Conservation (phyloP, 1,140 invertebrate species). For the Drosophila lini region DNA sequence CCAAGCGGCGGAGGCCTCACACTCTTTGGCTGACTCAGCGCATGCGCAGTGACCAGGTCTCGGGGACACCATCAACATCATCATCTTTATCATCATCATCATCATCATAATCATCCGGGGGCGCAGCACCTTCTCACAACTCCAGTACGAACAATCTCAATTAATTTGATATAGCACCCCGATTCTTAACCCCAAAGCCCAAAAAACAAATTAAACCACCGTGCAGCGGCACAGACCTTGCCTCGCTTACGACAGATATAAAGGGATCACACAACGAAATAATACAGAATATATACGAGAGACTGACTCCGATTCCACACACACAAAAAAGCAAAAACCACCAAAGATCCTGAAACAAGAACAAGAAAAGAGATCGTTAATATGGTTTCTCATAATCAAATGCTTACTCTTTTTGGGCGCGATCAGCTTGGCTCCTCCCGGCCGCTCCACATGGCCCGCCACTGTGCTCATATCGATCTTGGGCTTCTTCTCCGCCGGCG, state of each 20-base stretch:
- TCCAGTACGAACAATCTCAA: slow-evolving; percentile 6
- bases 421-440: slow-evolving; percentile 92
- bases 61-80: neutral
- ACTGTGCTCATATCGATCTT: slow-evolving; percentile 86
- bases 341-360: slow-evolving; percentile 49
- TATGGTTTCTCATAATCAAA: slow-evolving; percentile 53
- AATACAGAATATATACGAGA: slow-evolving; percentile 37
- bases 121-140: neutral
- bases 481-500: slow-evolving; percentile 90
- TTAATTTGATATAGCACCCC: neutral
- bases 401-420: slow-evolving; percentile 95
- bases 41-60: slow-evolving; percentile 54
- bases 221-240: neutral
- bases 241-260: slow-evolving; percentile 1
- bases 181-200: slow-evolving; percentile 9
- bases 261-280: slow-evolving; percentile 38
- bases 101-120: slow-evolving; percentile 9
- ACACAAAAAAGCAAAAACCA: slow-evolving; percentile 76
- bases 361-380: slow-evolving; percentile 81
- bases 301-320: slow-evolving; percentile 23
- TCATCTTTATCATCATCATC: neutral
- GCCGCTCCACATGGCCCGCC: slow-evolving; percentile 87
- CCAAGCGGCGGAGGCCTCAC: slow-evolving; percentile 36
- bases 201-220: slow-evolving; percentile 46
- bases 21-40: slow-evolving; percentile 24